Base-by-base conservation (phyloP, 2,797 vertebrate genomes). In the Crypturellus tataupa region DNA sequence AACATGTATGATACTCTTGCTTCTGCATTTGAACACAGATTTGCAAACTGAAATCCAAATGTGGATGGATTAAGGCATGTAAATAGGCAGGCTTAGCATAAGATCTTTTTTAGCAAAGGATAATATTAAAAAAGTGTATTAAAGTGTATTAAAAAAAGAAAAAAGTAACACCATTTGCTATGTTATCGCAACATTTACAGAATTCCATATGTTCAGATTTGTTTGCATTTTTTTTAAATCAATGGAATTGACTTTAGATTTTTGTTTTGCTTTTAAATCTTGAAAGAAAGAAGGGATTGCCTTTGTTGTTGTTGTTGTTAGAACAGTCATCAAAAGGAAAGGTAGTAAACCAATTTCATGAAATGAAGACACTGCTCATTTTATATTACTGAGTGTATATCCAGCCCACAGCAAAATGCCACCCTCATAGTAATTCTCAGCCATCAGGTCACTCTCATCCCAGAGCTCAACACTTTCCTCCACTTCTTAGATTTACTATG, bases 21-120 rank as follows among this genome's bases (percentile, higher is more conserved):
- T 94, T 93, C 76, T 69, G 65, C 46, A 86, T 51, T 51, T 71
- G 40, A 95, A 70, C 33, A 83, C 13, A 70, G 29, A 88, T 73
- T 6, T 24, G 31, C 44, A 72, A 80, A 92, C 64, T 83, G 65
- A 88, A 95, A 88, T 13, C 9, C 27, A 77, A 91, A 49, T 29
- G 33, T 11, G 9, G 21, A 44, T 19, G 33, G 71, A 72, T 78
- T 90, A 80, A 93, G 23, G 29, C 78, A 84, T 31, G 64, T 71
- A 86, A 96, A 75, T 84, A 9, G 69, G 80, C 16, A 87, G 29
- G 56, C 24, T 93, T 77, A 87, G 53, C 5, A 2, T 19, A 27
- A 80, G 33, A 89, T 64, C 29, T 82, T 62, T 40, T 89, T 47
- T 70, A 86, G 80, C 46, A 92, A 56, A 40, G n/a, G 37, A 69